Evolutionary conservation across 2,113 vertebrate species (phyloP).

Genomic region (Xiphophorus hellerii): DNA sequence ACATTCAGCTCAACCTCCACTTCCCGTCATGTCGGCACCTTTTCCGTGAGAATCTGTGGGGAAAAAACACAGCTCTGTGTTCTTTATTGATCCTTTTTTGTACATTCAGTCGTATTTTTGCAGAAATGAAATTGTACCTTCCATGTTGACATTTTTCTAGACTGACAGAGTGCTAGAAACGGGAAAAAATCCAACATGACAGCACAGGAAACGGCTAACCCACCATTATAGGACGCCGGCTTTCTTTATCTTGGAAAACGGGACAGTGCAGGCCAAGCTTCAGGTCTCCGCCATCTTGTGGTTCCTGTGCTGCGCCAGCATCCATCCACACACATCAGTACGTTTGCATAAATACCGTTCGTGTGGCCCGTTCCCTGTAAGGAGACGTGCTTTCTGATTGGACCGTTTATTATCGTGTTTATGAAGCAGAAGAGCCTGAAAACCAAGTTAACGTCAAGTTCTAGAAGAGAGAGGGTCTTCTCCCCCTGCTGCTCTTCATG

Average conservation of each 20-base stretch:
- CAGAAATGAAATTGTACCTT: slow-evolving; percentile 60
- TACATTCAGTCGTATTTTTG: slow-evolving; percentile 21
- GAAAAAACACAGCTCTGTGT: not conserved
- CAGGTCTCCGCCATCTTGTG: slow-evolving; percentile 79
- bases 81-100: slow-evolving; percentile 11
- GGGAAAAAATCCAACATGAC: slow-evolving; percentile 63
- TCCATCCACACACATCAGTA: slow-evolving; percentile 44
- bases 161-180: slow-evolving; percentile 44
- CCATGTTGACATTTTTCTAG: slow-evolving; percentile 64
- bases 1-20: slow-evolving; percentile 25
- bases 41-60: slow-evolving; percentile 4
- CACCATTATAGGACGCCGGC: slow-evolving; percentile 74
- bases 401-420: slow-evolving; percentile 68
- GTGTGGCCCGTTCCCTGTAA: slow-evolving; percentile 36
- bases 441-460: slow-evolving; percentile 76
- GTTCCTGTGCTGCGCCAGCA: slow-evolving; percentile 72
- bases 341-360: slow-evolving; percentile 23
- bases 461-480: slow-evolving; percentile 45
- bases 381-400: slow-evolving; percentile 73
- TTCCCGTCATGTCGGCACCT: slow-evolving; percentile 42
- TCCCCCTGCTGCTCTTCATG: slow-evolving; percentile 54
- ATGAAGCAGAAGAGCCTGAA: slow-evolving; percentile 67
- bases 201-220: slow-evolving; percentile 75
- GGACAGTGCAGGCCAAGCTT: slow-evolving; percentile 72
- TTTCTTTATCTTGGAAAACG: slow-evolving; percentile 77